Conservation (phyloP, 2,888 invertebrate genomes). For the Noctua pronuba region DNA sequence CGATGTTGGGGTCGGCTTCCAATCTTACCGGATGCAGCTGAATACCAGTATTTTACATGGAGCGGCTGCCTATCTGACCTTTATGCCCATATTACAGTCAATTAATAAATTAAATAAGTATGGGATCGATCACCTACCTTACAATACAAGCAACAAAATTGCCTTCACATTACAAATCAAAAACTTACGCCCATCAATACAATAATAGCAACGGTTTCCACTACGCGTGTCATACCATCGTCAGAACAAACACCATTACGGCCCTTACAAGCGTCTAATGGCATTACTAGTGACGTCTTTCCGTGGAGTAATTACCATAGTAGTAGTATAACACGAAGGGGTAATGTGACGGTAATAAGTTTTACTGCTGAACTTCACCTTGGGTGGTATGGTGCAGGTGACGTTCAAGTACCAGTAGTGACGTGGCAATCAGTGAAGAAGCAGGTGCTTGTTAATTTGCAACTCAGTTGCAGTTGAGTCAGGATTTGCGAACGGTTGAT, state of each 20-base stretch:
- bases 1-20: no score
- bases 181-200: not conserved
- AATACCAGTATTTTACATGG: no score
- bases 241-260: conserved; percentile 16
- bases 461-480: not conserved
- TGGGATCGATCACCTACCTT: not conserved
- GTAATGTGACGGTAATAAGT: conserved; percentile 22
- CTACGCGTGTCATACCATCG: not conserved
- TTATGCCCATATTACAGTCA: not conserved
- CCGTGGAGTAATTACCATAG: conserved; percentile 12
- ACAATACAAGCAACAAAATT: not conserved
- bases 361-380: conserved; percentile 22
- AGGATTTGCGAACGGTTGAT: not conserved
- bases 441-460: not conserved
- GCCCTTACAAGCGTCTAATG: conserved; percentile 4
- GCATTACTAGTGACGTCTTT: conserved; percentile 38
- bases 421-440: not conserved
- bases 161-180: not conserved
- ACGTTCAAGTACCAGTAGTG: not conserved
- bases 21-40: no score
- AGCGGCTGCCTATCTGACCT: no score
- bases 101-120: not conserved
- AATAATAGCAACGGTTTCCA: not conserved
- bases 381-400: not conserved
- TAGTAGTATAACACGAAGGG: conserved; percentile 15